Percentiles rank a stretch among this genome's conserved stretches.
These are phyloP conservation scores for Calameuta idolon DNA, from an alignment of 2,888 invertebrate genomes.

Conservation along the genomic window DNA sequence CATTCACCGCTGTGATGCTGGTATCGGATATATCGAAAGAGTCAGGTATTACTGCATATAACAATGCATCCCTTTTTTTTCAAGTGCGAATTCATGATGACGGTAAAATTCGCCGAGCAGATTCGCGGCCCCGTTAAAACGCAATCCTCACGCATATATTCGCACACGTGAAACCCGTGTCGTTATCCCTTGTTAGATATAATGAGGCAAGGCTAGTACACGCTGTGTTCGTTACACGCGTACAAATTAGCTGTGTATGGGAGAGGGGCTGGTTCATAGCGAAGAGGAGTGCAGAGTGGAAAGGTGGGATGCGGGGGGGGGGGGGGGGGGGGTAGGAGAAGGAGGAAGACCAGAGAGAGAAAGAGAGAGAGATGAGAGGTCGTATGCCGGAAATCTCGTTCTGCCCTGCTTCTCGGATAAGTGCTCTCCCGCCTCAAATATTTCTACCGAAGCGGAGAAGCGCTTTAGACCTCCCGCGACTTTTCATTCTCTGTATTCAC, in stretches of 20 bases:
- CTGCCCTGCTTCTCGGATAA: slow-evolving; percentile 33
- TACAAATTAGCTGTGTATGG: slow-evolving; percentile 40
- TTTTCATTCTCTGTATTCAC: not conserved
- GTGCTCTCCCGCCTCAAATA: slow-evolving; percentile 35
- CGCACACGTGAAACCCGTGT: slow-evolving; percentile 47
- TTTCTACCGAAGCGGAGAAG: slow-evolving; percentile 26
- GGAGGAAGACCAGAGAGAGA: not conserved
- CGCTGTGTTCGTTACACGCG: slow-evolving; percentile 46
- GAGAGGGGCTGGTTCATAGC: not conserved
- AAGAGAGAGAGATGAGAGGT: slow-evolving; percentile 17
- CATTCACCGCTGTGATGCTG: slow-evolving; percentile 23
- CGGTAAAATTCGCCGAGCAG: slow-evolving; percentile 18
- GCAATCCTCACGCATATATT: slow-evolving; percentile 7
- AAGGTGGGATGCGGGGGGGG: not conserved
- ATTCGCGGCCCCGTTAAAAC: slow-evolving; percentile 19
- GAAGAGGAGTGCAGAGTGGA: not conserved
- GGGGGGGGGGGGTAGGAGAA: too few relatives aligned
- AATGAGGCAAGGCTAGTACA: slow-evolving; percentile 47
- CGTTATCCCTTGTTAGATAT: slow-evolving; percentile 63
- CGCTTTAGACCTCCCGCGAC: slow-evolving; percentile 5
- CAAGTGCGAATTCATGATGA: slow-evolving; percentile 10
- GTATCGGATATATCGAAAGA: not conserved
- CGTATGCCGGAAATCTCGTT: slow-evolving; percentile 33
- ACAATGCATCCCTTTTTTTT: not conserved
- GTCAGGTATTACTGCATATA: not conserved